Conservation (phyloP, 2,113 vertebrate genomes). For the Hypanus sabinus region DNA sequence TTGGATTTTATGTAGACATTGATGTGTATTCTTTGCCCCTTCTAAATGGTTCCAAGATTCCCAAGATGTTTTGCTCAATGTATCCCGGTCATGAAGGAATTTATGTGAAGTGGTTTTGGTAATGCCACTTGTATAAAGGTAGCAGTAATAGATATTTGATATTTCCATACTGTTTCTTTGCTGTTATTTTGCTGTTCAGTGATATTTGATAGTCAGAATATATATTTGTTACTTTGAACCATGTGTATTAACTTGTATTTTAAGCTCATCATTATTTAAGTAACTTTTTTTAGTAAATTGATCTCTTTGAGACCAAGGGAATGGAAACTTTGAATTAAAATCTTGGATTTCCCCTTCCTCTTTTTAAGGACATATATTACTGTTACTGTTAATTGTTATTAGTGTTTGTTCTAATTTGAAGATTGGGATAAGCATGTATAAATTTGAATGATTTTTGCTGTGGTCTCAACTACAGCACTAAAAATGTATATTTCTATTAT, state of each 20-base stretch:
- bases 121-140: not conserved
- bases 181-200: too few relatives aligned
- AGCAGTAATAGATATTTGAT: not conserved
- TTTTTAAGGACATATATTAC: not conserved
- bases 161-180: not conserved
- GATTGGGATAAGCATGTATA: not conserved
- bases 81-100: slow-evolving; percentile 44
- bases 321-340: not conserved
- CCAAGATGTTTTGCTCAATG: slow-evolving; percentile 67
- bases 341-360: not conserved
- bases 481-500: not conserved
- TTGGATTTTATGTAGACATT: slow-evolving; percentile 67
- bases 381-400: not conserved
- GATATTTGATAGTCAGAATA: not conserved
- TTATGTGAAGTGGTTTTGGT: not conserved
- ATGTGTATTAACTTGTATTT: not conserved
- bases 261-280: not conserved
- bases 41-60: slow-evolving; percentile 80
- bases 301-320: not conserved
- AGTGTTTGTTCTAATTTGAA: not conserved
- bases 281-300: not conserved
- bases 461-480: not conserved
- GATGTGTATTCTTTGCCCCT: slow-evolving; percentile 51
- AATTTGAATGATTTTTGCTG: not conserved
- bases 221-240: not conserved